Conservation (phyloP, 1,140 invertebrate genomes). For the Drosophila elegans region DNA sequence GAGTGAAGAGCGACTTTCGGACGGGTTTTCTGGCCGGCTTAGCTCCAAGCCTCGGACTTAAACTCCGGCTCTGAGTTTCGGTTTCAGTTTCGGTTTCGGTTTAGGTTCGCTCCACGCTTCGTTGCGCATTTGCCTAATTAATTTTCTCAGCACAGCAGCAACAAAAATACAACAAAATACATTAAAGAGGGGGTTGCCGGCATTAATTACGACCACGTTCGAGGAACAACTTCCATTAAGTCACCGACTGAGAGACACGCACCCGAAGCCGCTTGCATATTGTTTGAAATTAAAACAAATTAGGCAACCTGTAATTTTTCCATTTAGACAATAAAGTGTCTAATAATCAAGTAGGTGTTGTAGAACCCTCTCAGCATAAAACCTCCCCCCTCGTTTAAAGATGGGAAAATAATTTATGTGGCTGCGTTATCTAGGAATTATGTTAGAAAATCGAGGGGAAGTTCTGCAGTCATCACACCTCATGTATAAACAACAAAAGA, state of each 20-base stretch:
- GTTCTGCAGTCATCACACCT: slow-evolving; percentile 66
- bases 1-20: slow-evolving; percentile 43
- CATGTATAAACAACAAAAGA: slow-evolving; percentile 79
- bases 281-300: slow-evolving; percentile 84
- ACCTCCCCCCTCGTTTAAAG: slow-evolving; percentile 8
- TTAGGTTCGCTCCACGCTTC: slow-evolving; percentile 71
- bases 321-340: slow-evolving; percentile 81
- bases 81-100: slow-evolving; percentile 48
- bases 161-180: slow-evolving; percentile 30
- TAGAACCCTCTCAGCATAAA: slow-evolving; percentile 15
- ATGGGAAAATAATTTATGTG: slow-evolving; percentile 57
- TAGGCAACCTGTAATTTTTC: slow-evolving; percentile 81
- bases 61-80: slow-evolving; percentile 52
- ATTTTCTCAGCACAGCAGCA: slow-evolving; percentile 76
- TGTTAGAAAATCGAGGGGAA: slow-evolving; percentile 7
- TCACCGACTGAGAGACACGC: slow-evolving; percentile 28
- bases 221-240: slow-evolving; percentile 82
- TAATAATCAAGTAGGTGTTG: slow-evolving; percentile 83
- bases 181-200: slow-evolving; percentile 27
- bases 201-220: slow-evolving; percentile 81
- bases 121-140: slow-evolving; percentile 83
- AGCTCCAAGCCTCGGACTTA: slow-evolving; percentile 30
- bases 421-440: slow-evolving; percentile 43
- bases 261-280: slow-evolving; percentile 67
- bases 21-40: slow-evolving; percentile 46